Base-by-base conservation (phyloP, 2,113 vertebrate species). In the Siphamia tubifer region DNA sequence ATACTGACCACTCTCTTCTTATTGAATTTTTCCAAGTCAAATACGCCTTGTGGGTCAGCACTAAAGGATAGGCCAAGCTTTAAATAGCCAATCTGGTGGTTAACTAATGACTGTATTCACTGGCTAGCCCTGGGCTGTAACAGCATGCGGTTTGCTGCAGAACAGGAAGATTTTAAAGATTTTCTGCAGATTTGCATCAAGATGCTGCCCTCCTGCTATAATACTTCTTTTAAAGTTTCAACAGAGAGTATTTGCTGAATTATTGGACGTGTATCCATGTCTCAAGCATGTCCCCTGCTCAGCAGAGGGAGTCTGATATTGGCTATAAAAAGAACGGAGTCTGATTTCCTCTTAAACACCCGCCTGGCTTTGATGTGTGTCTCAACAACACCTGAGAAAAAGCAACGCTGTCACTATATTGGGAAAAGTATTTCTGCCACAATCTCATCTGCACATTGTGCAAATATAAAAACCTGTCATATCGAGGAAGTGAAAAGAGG, bases 81-180 rank as follows among this genome's bases (percentile, higher is more conserved):
- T 89, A 90, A 89, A 91, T 91, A 90, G 86, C 83, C 74, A 74
- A 86, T 89, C 56, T 87, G 68, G 84, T 87, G 91, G 89, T 91
- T 89, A 79, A 79, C 86, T 89, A 89, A 89, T 89, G 87, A 89
- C 80, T 74, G 82, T 79, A 74, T 87, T 89, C 84, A 71, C 66
- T 79, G 74, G 39, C 61, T 69, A 80, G 83, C 82, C 77, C 47
- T 23, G 27, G 77, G 71, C 79, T 77, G 68, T 43, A 64, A 70
- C 72, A 70, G 70, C 17, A n/a, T 76, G 81, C 8, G 62, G 77
- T 83, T 82, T 53, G 13, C 54, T 74, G 45, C 35, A 76, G 61
- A 79, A 56, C 6, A 16, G 49, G 57, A 75, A 54, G 70, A 84
- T 84, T 78, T 80, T 58, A 82, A 85, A 80, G 78, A 81, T 82